phyloP scores from a whole-genome alignment of 2,113 vertebrate species.

The Perca fluviatilis region DNA sequence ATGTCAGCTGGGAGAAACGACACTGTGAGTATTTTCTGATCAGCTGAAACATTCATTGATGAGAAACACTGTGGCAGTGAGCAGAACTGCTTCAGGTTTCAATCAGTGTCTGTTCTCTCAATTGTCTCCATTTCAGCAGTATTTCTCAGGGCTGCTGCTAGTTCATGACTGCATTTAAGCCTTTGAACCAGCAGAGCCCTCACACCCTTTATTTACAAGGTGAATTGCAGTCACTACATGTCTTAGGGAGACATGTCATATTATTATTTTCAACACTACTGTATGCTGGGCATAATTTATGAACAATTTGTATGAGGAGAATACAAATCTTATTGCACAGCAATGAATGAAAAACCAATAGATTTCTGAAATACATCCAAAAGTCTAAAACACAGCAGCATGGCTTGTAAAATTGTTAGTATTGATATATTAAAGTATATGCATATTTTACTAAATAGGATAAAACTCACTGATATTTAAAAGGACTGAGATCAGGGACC shows the following conservation, averaged over 20 bases:
- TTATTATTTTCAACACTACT: neutral
- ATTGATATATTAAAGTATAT: neutral
- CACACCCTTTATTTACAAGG: neutral
- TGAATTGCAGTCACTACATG: neutral
- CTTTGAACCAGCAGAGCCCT: neutral
- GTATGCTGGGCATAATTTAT: neutral
- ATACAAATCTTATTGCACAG: neutral
- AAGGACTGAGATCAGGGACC: neutral
- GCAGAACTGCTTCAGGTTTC: neutral
- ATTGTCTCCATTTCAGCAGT: neutral
- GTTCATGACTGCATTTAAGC: neutral
- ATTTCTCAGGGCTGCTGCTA: neutral
- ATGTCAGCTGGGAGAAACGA: neutral
- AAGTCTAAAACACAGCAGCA: neutral
- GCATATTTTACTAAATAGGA: neutral
- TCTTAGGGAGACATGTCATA: too few relatives aligned
- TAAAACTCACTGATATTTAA: neutral
- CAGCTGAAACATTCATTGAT: neutral
- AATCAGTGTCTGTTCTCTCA: neutral
- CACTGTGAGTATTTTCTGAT: neutral
- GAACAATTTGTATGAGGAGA: too few relatives aligned
- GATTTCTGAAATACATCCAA: neutral
- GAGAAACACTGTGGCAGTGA: neutral
- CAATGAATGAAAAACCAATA: neutral
- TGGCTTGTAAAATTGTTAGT: neutral